Conservation (phyloP, 1,140 invertebrate species). For the Meteorus sp. region DNA sequence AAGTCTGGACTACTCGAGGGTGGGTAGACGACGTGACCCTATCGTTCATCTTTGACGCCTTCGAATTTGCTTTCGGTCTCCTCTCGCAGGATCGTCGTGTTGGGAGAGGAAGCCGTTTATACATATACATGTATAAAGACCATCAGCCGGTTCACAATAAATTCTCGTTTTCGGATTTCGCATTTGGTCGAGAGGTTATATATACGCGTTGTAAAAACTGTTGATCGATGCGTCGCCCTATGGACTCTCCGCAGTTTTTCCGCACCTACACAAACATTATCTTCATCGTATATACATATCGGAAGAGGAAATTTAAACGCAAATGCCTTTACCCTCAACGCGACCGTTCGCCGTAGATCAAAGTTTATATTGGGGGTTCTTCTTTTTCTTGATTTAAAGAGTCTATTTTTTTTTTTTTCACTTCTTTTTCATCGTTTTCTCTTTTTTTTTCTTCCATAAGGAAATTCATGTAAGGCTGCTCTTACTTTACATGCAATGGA, state of each 20-base stretch:
- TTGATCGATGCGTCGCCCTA: slow-evolving; percentile 16
- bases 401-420: slow-evolving; percentile 1
- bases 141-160: slow-evolving; percentile 20
- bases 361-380: neutral
- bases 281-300: no score
- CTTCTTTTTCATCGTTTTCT: no score
- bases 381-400: neutral
- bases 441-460: no score
- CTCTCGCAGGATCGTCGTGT: no score
- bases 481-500: neutral
- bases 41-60: slow-evolving; percentile 45
- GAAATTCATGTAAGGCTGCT: no score
- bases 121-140: no score
- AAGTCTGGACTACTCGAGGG: neutral
- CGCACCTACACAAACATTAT: no score
- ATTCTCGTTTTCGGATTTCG: slow-evolving; percentile 22
- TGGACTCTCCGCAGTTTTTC: no score
- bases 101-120: no score
- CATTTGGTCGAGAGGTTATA: no score
- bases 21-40: slow-evolving; percentile 22
- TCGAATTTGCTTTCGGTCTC: slow-evolving; percentile 36
- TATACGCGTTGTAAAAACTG: neutral
- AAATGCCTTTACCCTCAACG: neutral
- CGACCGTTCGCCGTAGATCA: neutral
- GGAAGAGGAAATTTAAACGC: neutral